Evolutionary conservation across 2,113 vertebrate genomes (phyloP), one percentile per base, ranked within the genome.

Genomic region (Ammospiza caudacuta): DNA sequence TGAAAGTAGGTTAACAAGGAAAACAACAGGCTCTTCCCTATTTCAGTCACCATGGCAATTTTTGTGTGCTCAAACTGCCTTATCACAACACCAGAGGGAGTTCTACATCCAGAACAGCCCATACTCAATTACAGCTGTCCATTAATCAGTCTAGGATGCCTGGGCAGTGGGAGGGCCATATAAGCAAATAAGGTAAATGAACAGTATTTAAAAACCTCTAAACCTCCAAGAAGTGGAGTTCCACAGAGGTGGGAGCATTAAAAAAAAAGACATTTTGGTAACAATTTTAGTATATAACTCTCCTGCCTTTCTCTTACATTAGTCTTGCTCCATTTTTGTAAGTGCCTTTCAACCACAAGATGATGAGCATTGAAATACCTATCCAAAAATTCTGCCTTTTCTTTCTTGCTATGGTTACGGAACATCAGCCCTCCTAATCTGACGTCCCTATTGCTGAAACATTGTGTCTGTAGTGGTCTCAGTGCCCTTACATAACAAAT

Each of bases 221-320:
- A 59, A 76, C 14, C 18, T 55, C 47, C 15, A 6, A 23, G 21
- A 61, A 6, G 7, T 10, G 29, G 29, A 66, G 15, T 16, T 80
- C 9, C 35, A 62, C 12, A 15, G 25, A 51, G 17, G 2, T 15
- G 6, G 4, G 7, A 8, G 5, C 5, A n/a, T 7, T 8, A 25
- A 31, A 59, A n/a, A 55, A 55, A 57, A 57, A 54, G 2, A 62
- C 3, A 62, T 69, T 61, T 33, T 59, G 11, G 15, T 18, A 83
- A 67, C 43, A 84, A 58, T 51, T 84, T 63, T 55, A 76, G 9
- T 8, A 25, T n/a, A 27, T 3, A 88, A 19, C 11, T 11, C 11
- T 81, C 9, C 33, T 52, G 19, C 49, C 18, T 49, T 67, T 84
- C 52, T 79, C 37, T 79, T 57, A 12, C 1, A 43, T 22, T 54